phyloP scores from a whole-genome alignment of 1,140 invertebrate genomes.

The Bombus affinis region DNA sequence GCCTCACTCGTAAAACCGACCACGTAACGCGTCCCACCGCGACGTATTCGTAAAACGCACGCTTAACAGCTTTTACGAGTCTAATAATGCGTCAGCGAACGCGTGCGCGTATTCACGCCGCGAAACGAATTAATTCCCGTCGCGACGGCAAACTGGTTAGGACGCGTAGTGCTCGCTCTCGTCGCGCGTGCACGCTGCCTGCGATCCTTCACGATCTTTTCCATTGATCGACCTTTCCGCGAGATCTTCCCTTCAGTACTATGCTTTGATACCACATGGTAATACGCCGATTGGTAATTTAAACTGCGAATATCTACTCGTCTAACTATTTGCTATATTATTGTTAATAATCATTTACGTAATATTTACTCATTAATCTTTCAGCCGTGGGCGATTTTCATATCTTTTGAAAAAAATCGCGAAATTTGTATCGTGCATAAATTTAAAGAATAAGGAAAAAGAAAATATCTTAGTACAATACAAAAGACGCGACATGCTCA shows the following conservation, averaged over 20 bases:
- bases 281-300: too few relatives aligned
- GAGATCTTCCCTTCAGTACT: conserved; percentile 29
- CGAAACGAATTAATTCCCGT: conserved; percentile 68
- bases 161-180: background rate
- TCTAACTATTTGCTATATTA: background rate
- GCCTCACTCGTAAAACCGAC: conserved; percentile 47
- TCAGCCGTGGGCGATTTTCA: too few relatives aligned
- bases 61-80: conserved; percentile 61
- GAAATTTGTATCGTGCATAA: too few relatives aligned
- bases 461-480: too few relatives aligned
- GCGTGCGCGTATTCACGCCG: conserved; percentile 58
- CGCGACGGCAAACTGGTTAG: conserved; percentile 51
- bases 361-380: too few relatives aligned
- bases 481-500: too few relatives aligned
- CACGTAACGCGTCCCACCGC: conserved; percentile 54
- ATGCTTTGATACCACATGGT: background rate
- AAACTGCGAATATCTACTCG: background rate
- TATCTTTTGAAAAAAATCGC: too few relatives aligned
- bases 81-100: conserved; percentile 59
- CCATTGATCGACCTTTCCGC: conserved; percentile 59
- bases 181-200: conserved; percentile 20
- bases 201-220: conserved; percentile 66
- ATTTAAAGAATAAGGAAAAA: too few relatives aligned
- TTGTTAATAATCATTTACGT: too few relatives aligned
- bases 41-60: conserved; percentile 57